Base-by-base conservation (phyloP, 2,888 invertebrate genomes). In the Torymus texanus region DNA sequence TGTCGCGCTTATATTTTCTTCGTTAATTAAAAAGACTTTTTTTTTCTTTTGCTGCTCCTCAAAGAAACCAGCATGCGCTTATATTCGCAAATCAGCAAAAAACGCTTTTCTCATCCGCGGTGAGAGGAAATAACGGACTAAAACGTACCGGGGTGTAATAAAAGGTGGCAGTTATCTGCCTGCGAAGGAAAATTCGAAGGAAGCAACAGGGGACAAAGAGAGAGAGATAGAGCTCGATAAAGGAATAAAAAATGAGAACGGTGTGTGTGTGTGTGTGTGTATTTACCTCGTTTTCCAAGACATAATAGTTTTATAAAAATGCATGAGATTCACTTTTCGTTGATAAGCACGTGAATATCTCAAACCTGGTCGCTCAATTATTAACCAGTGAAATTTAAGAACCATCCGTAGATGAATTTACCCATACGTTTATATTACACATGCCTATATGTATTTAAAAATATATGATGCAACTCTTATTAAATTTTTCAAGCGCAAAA, bases 251-350 rank as follows among this genome's bases (percentile, higher is more conserved):
- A 75, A 75, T 68, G 67, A 75, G 59, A 67, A 51, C 56, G 14
- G n/a, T 8, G 51, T 14, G 11, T 21, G 16, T 11, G n/a, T 8
- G 51, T 14, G 11, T 21, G 16, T 11, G 12, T 62, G 24, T 68
- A 51, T 75, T 67, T 67, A 68, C 75, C 61, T 68, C 61, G 29
- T 68, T 75, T 67, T 11, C 10, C 11, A 18, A 75, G 59, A 67
- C 67, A 53, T 61, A 75, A 68, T 75, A 75, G 53, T 75, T 61
- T 67, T 29, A 75, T 68, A 68, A 75, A 75, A 68, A 75, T 75
- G 67, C 55, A 68, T 55, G 68, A 68, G 55, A 8, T 16, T 16
- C 53, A 16, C 50, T 21, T 14, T 41, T 13, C 0, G n/a, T 21
- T 50, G 1, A 63, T 73, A 41, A 41, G 21, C n/a, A 14, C 10